Base-by-base conservation (phyloP, 2,113 vertebrate genomes). In the Daboia siamensis region DNA sequence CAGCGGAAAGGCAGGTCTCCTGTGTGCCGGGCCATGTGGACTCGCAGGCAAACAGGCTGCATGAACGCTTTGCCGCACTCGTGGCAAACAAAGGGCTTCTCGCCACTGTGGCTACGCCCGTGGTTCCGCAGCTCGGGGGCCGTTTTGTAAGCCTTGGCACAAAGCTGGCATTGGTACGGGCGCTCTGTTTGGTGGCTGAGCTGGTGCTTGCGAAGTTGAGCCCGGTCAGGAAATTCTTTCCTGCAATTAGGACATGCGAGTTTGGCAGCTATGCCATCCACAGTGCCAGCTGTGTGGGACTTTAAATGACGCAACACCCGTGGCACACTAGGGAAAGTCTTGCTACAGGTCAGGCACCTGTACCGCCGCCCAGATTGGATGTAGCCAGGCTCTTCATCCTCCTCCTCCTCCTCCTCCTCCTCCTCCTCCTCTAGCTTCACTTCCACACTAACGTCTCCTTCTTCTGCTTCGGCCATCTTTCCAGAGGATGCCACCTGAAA, bases 21-120 rank as follows among this genome's bases (percentile, higher is more conserved):
- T 0, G 98, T 98, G 93, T 99, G 98, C 8, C 98, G 98, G 3
- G 98, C 98, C 97, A 98, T 97, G 93, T 98, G 98, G 92, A 98
- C 98, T 11, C 98, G 97, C 94, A 99, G 97, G 95, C 98, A 99
- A 93, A 99, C 98, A 0, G 98, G 98, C 95, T 99, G 98, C 98
- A 99, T 99, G 96, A 99, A 99, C 93, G 98, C 98, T 93, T 98
- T 98, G 15, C 98, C 98, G 1, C 98, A 99, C 91, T 99, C 98
- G 0, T 96, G 97, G 94, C 98, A 98, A 0, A 98, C 97, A 80
- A 98, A 99, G 15, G 98, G 98, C 94, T 98, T 98, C 96, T 98
- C 97, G 0, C 98, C 98, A 0, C 98, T 98, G 97, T 98, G 98
- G 87, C 97, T 98, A 93, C 97, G 98, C 74, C 97, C 97, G 1